phyloP scores from a whole-genome alignment of 2,888 invertebrate species.

The Cephus pulcher region DNA sequence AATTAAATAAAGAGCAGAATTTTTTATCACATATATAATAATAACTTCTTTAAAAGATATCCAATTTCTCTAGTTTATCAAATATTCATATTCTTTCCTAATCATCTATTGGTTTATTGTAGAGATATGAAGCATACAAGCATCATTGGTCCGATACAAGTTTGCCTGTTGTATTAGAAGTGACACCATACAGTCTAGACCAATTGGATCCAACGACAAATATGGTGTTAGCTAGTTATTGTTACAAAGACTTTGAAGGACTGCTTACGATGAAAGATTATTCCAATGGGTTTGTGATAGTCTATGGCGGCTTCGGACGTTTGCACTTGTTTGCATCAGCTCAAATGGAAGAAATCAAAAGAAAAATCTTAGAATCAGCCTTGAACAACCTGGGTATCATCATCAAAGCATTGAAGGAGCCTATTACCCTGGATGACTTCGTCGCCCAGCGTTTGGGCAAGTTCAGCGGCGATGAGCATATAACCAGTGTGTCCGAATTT shows the following conservation, averaged over 20 bases:
- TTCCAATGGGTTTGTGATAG: constrained; percentile 92
- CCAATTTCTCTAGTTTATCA: background rate
- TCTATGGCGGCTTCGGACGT: constrained; percentile 91
- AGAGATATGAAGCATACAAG: constrained; percentile 92
- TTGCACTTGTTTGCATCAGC: constrained; percentile 90
- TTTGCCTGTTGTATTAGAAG: constrained; percentile 88
- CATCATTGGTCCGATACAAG: constrained; percentile 97
- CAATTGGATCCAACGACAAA: constrained; percentile 91
- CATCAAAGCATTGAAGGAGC: constrained; percentile 85
- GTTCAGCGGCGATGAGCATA: constrained; percentile 90
- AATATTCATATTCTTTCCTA: constrained; percentile 15
- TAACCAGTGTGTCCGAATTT: constrained; percentile 97
- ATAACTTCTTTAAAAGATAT: constrained; percentile 12
- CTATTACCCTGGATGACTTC: constrained; percentile 88
- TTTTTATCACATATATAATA: background rate
- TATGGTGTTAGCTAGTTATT: constrained; percentile 83
- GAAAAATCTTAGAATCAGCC: constrained; percentile 87
- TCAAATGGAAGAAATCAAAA: constrained; percentile 88
- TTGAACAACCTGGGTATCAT: constrained; percentile 82
- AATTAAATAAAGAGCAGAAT: background rate
- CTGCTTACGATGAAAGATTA: constrained; percentile 86
- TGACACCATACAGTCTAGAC: constrained; percentile 91
- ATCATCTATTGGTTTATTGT: constrained; percentile 41
- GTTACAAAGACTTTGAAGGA: constrained; percentile 87
- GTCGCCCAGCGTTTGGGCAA: constrained; percentile 90